Evolutionary conservation across 2,888 invertebrate genomes (phyloP).

Genomic region (Eupeodes latifasciatus): DNA sequence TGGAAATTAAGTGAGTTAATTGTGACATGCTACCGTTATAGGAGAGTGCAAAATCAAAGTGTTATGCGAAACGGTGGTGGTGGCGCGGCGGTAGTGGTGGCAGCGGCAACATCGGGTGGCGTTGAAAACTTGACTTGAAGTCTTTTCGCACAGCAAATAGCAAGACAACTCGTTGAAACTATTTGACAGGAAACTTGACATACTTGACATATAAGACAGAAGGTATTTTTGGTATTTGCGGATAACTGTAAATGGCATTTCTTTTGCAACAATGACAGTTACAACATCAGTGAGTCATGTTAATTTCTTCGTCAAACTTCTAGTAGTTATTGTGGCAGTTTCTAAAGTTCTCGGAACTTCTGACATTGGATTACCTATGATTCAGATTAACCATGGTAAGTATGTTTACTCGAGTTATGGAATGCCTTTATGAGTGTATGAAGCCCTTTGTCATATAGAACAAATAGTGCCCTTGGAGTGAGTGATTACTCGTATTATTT

Average conservation of each 20-base stretch:
- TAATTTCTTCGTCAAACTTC: constrained; percentile 40
- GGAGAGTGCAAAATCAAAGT: constrained; percentile 7
- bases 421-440: not conserved
- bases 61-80: not conserved
- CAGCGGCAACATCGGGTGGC: not conserved
- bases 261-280: constrained; percentile 64
- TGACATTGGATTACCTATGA: constrained; percentile 81
- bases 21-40: constrained; percentile 42
- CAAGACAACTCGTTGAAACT: constrained; percentile 53
- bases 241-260: constrained; percentile 69
- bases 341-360: constrained; percentile 58
- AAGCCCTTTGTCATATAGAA: not conserved
- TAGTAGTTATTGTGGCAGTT: constrained; percentile 36
- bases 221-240: constrained; percentile 29
- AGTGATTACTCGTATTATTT: constrained; percentile 26
- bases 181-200: constrained; percentile 48
- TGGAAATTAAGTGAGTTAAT: constrained; percentile 36
- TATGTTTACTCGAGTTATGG: constrained; percentile 46
- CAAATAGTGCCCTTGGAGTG: constrained; percentile 54
- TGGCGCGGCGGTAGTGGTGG: not conserved
- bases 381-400: constrained; percentile 83
- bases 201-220: constrained; percentile 21
- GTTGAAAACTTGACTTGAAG: constrained; percentile 29
- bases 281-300: constrained; percentile 35
- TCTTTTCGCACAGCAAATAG: not conserved